Percentiles rank a stretch among this genome's conserved stretches.
Evolutionary conservation across 2,797 vertebrate genomes (phyloP).

Genomic region (Microhierax caerulescens): DNA sequence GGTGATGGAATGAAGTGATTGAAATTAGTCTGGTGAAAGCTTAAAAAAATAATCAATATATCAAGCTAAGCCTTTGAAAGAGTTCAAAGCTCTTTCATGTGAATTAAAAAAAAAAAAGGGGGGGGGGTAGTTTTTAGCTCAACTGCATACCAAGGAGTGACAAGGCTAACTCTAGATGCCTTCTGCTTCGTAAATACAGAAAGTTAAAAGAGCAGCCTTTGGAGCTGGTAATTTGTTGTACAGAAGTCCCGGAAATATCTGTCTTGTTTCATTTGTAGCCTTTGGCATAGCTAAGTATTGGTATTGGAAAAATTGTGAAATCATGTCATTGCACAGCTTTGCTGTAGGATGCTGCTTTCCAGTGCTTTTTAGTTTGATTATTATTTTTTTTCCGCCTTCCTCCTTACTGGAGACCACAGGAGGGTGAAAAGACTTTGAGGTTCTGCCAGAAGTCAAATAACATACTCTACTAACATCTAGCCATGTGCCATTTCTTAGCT

Average conservation of each 20-base stretch:
- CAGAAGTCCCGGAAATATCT: constrained; percentile 57
- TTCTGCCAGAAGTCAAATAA: constrained; percentile 11
- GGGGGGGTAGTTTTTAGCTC: neutral
- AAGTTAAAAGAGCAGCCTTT: neutral
- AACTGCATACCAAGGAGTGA: neutral
- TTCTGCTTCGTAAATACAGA: constrained; percentile 44
- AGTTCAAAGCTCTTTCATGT: constrained; percentile 32
- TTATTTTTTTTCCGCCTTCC: neutral
- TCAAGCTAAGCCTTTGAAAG: constrained; percentile 14
- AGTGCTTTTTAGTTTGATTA: neutral
- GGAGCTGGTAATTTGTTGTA: constrained; percentile 35
- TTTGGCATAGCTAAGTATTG: constrained; percentile 59
- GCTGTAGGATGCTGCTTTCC: constrained; percentile 4
- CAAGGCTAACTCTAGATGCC: neutral
- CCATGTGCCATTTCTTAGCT: neutral
- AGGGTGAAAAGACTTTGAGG: constrained; percentile 8
- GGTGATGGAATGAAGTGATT: neutral
- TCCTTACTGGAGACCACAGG: neutral
- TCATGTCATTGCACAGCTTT: constrained; percentile 14
- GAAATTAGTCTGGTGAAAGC: neutral
- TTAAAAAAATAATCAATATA: neutral
- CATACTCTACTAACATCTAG: neutral
- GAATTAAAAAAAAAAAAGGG: neutral
- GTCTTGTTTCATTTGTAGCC: constrained; percentile 58
- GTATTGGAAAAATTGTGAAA: constrained; percentile 50